Conservation (phyloP, 1,140 invertebrate species). For the Dolichoris vasculosae region DNA sequence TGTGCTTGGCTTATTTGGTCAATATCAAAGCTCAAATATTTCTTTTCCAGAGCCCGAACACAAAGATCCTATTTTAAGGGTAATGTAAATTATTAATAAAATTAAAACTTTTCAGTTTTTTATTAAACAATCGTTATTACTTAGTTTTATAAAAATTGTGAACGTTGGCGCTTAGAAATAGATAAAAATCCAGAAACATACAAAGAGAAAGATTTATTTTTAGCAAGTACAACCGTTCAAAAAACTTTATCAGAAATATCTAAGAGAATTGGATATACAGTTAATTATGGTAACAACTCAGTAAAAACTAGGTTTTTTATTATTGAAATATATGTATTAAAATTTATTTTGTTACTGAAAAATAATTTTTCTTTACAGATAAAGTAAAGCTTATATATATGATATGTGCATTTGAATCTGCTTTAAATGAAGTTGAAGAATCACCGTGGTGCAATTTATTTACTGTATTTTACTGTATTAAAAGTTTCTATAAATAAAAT, state of each 20-base stretch:
- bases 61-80: conserved; percentile 82
- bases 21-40: conserved; percentile 76
- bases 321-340: background rate
- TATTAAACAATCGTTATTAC: conserved; percentile 22
- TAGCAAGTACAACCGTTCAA: conserved; percentile 77
- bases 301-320: background rate
- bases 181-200: conserved; percentile 83
- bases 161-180: conserved; percentile 82
- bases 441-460: conserved; percentile 75
- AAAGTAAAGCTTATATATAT: conserved; percentile 79
- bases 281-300: conserved; percentile 66
- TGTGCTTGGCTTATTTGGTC: conserved; percentile 83
- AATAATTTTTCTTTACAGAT: conserved; percentile 72
- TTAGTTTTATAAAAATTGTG: conserved; percentile 83
- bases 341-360: background rate
- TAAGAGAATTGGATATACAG: conserved; percentile 77
- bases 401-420: conserved; percentile 87
- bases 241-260: conserved; percentile 78
- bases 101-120: conserved; percentile 54
- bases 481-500: no score
- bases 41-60: conserved; percentile 78
- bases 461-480: no score
- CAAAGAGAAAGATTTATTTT: conserved; percentile 79
- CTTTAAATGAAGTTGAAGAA: conserved; percentile 78
- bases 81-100: conserved; percentile 65